Evolutionary conservation across 2,888 invertebrate species (phyloP), one percentile per base, ranked within the genome.

Genomic region (Anthophora plumipes): DNA sequence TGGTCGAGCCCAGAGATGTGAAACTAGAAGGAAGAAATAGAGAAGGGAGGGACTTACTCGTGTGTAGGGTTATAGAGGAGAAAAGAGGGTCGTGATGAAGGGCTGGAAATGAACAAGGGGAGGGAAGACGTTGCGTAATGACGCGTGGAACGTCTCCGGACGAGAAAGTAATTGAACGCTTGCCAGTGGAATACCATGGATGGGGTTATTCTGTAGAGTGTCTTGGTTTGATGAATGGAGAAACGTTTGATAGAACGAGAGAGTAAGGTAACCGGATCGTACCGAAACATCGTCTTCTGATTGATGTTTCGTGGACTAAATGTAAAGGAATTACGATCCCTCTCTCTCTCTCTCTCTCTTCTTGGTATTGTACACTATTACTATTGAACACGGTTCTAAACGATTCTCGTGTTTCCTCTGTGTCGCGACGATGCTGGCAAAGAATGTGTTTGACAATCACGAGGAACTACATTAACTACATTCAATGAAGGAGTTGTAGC

Each of bases 121-220:
- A n/a, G 55, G 66, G 4, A 4, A 68, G 80, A 46, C 50, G 76
- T 41, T 61, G 80, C 76, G 82, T 72, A 82, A 82, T 72, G 80
- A 80, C 76, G 80, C 82, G 82, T 82, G 80, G 50, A 69, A 71
- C 66, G 64, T 79, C 59, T 50, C 55, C 22, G 72, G 50, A 72
- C 69, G 77, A 37, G 80, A 68, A 80, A 80, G 71, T 82, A 80
- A 81, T 81, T 81, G 81, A 70, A 75, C 67, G 74, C n/a, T 60
- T 39, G 52, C 39, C 12, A 14, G 52, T 52, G 60, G 48, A 64
- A 54, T 57, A 22, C 60, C 22, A 37, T 48, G 46, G 55, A 17
- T 31, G 2, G n/a, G n/a, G 67, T 22, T 17, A 17, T 17, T 41
- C 11, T 8, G 41, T 9, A 11, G 41, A 11, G 22, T 60, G 41